Base-by-base conservation (phyloP, 64 coral and sea anemone species). In the Porites australiensis region DNA sequence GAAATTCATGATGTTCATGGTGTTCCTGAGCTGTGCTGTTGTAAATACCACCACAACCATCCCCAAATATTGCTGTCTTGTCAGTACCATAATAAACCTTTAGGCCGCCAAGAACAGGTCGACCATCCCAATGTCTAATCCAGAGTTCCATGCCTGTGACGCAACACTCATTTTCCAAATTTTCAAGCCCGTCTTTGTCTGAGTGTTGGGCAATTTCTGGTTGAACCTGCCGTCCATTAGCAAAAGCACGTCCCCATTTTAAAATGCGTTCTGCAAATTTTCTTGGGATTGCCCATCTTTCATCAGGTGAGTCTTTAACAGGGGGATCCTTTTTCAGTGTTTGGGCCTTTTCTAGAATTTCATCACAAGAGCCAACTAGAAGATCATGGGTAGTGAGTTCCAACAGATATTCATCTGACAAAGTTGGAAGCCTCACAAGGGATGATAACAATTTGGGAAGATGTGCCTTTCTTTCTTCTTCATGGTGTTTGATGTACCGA, bases 61-160 rank as follows among this genome's bases (percentile, higher is more conserved):
- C 43, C 8, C 89, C 96, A 86, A 95, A 76, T 77, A 89, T 86
- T 8, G 48, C 49, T 15, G 79, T 50, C 14, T 89, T 53, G 5
- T 69, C 80, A 87, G 92, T 89, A 16, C 82, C 89, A 64, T 98
- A 98, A 64, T 73, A 81, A 59, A 98, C 64, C 68, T 95, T 88
- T 4, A 98, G 61, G 13, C 96, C 96, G 44, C 93, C 96, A 78
- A 98, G 64, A 15, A 98, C 96, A 88, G 79, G 79, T 50, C 86
- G 62, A 2, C 96, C 92, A 89, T 98, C 96, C 96, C 96, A 98
- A 5, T 63, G 52, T 15, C 96, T 93, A 79, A 95, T 95, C 96
- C 96, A 98, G 0, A 98, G 61, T 61, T 98, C 87, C 93, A 98
- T 98, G 60, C 96, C 96, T 49, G 83, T 88, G 14, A 98, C 64